Evolutionary conservation across 2,113 vertebrate genomes (phyloP), one percentile per base, ranked within the genome.

Genomic region (Tretioscincus oriximinensis): DNA sequence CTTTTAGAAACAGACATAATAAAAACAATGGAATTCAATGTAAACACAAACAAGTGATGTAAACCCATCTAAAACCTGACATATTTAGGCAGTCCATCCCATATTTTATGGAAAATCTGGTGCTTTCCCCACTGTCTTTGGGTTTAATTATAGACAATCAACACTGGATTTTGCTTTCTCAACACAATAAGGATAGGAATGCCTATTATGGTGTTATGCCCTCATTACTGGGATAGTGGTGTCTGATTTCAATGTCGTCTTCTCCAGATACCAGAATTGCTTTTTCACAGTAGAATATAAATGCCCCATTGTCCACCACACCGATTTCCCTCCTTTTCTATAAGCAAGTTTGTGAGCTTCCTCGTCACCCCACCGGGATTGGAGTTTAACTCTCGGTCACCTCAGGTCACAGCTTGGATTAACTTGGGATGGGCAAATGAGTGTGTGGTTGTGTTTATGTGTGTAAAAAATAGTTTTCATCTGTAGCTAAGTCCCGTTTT

Each of bases 381-480:
- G 47, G 47, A 58, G 21, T 76, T 70, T 68, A 76, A 70, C 54
- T 31, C 8, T 18, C 21, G 66, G 80, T 82, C 80, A 63, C 12
- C 54, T 82, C 80, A 61, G 80, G 80, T 82, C 66, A 82, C 35
- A 18, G 80, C 14, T 76, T 76, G 80, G 80, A 82, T 82, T 82
- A 82, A 76, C 5, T 76, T 63, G 66, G 35, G 51, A 70, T 65
- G 41, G 41, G 73, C 41, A 10, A 49, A 28, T 69, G 51, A 63
- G 26, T 63, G 28, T 75, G 24, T 61, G 29, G 58, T 21, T 41
- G 73, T 75, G 54, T 41, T 14, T 82, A 66, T 76, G 35, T 31
- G 54, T 81, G 73, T 81, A 35, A 68, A 82, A 82, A 69, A 82
- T 76, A 82, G 80, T 76, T 82, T 76, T 65, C 80, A 70, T 76